Percentiles rank a stretch among this genome's conserved stretches.
Evolutionary conservation across 92 coral and sea anemone species (phyloP).

Genomic region (Palythoa heliodiscus): DNA sequence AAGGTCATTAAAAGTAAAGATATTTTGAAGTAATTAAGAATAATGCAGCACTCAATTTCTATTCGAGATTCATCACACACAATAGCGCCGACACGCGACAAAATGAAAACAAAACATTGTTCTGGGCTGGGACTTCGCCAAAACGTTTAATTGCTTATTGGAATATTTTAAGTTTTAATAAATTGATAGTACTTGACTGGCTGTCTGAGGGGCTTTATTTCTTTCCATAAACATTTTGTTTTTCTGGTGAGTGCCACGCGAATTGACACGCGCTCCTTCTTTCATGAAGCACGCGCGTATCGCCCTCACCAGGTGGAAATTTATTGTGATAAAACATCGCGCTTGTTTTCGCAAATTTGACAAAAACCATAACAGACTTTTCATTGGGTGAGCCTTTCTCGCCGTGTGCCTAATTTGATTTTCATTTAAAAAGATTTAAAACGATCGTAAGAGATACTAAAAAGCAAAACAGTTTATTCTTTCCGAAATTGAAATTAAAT

Average conservation of each 20-base stretch:
- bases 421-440: constrained; percentile 30
- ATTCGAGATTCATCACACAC: constrained; percentile 62
- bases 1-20: constrained; percentile 40
- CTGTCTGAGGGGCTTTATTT: constrained; percentile 49
- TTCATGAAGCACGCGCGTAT: constrained; percentile 52
- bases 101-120: constrained; percentile 64
- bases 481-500: constrained; percentile 4
- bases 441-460: neutral
- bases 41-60: constrained; percentile 54
- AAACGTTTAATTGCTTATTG: constrained; percentile 75
- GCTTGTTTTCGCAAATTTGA: constrained; percentile 60
- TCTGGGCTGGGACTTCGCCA: constrained; percentile 56
- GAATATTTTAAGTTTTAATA: constrained; percentile 58
- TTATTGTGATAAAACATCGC: constrained; percentile 55
- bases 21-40: constrained; percentile 55
- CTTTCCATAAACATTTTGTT: constrained; percentile 44
- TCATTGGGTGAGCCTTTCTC: constrained; percentile 71
- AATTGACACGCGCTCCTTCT: constrained; percentile 71
- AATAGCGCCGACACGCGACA: constrained; percentile 87
- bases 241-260: constrained; percentile 76
- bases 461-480: constrained; percentile 19
- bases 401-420: constrained; percentile 61
- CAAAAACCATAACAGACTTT: constrained; percentile 59
- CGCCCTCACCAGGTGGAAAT: constrained; percentile 73
- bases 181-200: constrained; percentile 61